A percentile compares a stretch with the other conserved stretches of the same genome.
phyloP scores from a whole-genome alignment of 1,140 invertebrate species.

The Aplysia californica region DNA sequence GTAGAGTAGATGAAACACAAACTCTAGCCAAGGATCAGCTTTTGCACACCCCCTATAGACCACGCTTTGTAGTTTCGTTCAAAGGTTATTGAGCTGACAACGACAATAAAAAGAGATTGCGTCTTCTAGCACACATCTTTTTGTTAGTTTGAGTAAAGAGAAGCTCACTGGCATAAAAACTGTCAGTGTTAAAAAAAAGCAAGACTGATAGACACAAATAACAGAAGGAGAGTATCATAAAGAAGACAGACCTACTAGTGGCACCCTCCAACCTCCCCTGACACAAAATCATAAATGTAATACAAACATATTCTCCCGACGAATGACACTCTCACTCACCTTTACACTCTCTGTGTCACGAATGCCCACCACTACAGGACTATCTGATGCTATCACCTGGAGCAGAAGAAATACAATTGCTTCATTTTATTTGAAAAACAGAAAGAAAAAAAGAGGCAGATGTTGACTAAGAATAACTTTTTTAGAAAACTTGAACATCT shows the following conservation, averaged over 20 bases:
- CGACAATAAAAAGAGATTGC: too few relatives aligned
- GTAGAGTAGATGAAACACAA: too few relatives aligned
- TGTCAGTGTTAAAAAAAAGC: neutral
- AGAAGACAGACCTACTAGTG: neutral
- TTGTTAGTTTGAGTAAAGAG: too few relatives aligned
- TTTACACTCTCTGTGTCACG: constrained; percentile 94
- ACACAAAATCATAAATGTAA: neutral
- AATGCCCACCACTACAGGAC: constrained; percentile 84
- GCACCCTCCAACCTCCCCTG: neutral
- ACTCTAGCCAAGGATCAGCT: too few relatives aligned
- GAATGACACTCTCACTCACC: constrained; percentile 42
- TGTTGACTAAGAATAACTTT: too few relatives aligned
- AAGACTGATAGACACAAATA: neutral
- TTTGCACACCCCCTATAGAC: too few relatives aligned
- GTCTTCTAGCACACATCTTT: too few relatives aligned
- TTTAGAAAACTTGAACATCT: neutral
- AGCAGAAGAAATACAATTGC: constrained; percentile 26
- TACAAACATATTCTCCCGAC: neutral
- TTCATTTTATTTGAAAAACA: neutral
- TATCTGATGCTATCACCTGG: constrained; percentile 68
- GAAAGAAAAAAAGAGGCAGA: too few relatives aligned
- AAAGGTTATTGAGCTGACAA: too few relatives aligned
- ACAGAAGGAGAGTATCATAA: neutral
- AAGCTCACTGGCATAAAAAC: neutral
- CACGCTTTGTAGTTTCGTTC: too few relatives aligned